phyloP scores from a whole-genome alignment of 2,113 vertebrate species.

The Hippocampus guttulatus region DNA sequence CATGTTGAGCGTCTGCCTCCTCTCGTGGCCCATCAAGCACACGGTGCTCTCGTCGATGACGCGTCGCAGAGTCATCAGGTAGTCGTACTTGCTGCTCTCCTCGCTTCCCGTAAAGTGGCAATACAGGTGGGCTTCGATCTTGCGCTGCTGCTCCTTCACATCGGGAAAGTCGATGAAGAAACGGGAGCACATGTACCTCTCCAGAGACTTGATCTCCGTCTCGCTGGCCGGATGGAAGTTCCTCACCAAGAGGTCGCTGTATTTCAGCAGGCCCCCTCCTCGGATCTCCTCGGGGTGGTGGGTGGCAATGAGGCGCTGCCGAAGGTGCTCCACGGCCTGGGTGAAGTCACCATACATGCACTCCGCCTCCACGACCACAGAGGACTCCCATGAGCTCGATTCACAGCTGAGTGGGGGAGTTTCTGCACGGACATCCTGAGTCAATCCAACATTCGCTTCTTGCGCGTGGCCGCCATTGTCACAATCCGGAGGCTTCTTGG shows the following conservation, averaged over 20 bases:
- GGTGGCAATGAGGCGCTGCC: constrained; percentile 83
- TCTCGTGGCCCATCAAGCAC: constrained; percentile 89
- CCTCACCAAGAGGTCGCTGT: constrained; percentile 88
- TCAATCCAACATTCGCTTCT: background rate
- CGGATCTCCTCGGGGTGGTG: constrained; percentile 93
- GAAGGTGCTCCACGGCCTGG: constrained; percentile 86
- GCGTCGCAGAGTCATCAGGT: constrained; percentile 87
- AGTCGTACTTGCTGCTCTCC: constrained; percentile 91
- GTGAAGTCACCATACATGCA: constrained; percentile 93
- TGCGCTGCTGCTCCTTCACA: constrained; percentile 85
- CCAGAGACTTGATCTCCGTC: constrained; percentile 86
- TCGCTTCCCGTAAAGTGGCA: constrained; percentile 89
- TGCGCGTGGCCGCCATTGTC: constrained; percentile 1
- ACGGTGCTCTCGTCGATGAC: constrained; percentile 92
- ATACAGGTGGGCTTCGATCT: constrained; percentile 89
- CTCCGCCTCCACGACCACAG: constrained; percentile 80
- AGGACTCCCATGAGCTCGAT: constrained; percentile 35
- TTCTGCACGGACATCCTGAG: constrained; percentile 5
- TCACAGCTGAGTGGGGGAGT: background rate
- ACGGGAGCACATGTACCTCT: constrained; percentile 97
- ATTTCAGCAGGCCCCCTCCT: constrained; percentile 92
- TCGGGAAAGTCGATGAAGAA: constrained; percentile 98
- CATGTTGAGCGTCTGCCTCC: constrained; percentile 92
- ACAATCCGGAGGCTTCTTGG: constrained; percentile 52
- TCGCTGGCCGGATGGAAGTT: constrained; percentile 86